Evolutionary conservation across 2,113 vertebrate genomes (phyloP).

Genomic region (Dicerorhinus sumatrensis): DNA sequence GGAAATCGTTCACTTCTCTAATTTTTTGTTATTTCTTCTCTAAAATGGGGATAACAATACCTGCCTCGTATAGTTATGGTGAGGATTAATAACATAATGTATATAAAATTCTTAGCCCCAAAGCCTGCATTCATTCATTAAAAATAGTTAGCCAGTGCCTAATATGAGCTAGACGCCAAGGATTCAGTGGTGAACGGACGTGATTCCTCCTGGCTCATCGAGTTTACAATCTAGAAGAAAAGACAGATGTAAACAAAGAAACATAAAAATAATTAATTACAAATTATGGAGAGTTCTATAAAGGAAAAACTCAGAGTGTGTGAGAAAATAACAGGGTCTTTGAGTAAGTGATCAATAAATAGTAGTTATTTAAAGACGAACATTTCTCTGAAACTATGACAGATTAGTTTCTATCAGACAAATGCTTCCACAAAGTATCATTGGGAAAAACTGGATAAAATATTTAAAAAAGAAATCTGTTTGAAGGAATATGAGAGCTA

Average conservation of each 20-base stretch:
- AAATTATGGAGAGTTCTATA: background rate
- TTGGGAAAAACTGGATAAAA: background rate
- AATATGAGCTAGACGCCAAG: background rate
- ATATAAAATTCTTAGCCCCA: background rate
- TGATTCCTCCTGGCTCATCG: background rate
- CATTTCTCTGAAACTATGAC: background rate
- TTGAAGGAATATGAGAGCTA: background rate
- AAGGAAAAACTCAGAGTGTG: background rate
- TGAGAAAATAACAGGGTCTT: background rate
- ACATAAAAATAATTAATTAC: slow-evolving; percentile 22
- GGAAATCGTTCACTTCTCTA: background rate
- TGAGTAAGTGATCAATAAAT: background rate
- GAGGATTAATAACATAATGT: background rate
- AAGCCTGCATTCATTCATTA: background rate
- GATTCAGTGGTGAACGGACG: background rate
- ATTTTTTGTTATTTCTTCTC: slow-evolving; percentile 16
- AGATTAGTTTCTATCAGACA: background rate
- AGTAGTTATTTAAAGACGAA: background rate
- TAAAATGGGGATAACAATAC: background rate
- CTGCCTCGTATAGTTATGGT: background rate
- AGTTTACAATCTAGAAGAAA: background rate
- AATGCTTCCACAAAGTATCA: background rate
- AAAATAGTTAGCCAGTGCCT: background rate
- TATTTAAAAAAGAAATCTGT: background rate
- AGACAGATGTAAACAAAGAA: background rate